phyloP scores from a whole-genome alignment of 2,113 vertebrate genomes.

The Chlorodrepanis virens region DNA sequence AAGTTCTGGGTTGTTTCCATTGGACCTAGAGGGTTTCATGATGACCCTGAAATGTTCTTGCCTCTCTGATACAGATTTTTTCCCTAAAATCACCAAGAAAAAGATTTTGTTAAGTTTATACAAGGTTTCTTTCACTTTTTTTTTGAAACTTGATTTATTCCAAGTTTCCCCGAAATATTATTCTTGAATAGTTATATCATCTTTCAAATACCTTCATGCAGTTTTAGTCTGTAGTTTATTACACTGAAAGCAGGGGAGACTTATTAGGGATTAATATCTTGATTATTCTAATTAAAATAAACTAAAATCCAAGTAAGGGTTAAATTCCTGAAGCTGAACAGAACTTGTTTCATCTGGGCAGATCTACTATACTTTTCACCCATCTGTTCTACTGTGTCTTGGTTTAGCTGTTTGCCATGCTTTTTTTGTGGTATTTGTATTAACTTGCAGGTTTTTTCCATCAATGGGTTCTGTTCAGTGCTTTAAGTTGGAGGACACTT shows the following conservation, averaged over 20 bases:
- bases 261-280: neutral
- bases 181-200: neutral
- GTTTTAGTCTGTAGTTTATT: neutral
- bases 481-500: neutral
- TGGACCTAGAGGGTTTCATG: neutral
- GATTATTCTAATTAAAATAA: neutral
- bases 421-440: neutral
- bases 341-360: neutral
- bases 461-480: neutral
- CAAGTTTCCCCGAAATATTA: neutral
- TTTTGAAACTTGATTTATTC: neutral
- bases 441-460: neutral
- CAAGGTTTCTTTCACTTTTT: neutral
- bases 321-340: neutral
- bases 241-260: neutral
- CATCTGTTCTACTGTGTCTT: neutral
- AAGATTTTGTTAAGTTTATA: neutral
- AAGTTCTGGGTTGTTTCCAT: neutral
- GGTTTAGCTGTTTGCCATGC: neutral
- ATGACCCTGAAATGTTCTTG: neutral
- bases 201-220: neutral
- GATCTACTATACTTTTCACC: neutral
- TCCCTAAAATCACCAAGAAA: neutral
- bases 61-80: neutral
- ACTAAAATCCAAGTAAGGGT: neutral